Percentiles rank a stretch among this genome's conserved stretches.
These are phyloP conservation scores for Branchinecta lindahli DNA, from an alignment of 1,140 invertebrate genomes.

Conservation along the genomic window DNA sequence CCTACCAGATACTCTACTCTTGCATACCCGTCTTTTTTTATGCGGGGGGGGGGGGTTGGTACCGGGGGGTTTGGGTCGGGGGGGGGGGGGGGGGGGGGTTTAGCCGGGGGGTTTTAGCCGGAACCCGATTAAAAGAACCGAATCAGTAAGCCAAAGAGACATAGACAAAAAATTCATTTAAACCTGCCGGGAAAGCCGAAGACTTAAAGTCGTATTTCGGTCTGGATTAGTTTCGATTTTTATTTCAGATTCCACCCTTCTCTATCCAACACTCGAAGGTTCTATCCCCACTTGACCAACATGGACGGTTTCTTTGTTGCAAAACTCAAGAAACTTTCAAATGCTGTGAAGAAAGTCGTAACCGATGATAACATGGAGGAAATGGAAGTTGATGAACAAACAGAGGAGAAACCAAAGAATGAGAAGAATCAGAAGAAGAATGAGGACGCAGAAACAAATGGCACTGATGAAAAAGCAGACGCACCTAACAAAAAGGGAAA, in stretches of 20 bases:
- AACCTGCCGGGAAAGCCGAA: too few relatives aligned
- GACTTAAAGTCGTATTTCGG: too few relatives aligned
- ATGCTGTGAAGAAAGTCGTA: constrained; percentile 42
- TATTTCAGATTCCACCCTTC: constrained; percentile 75
- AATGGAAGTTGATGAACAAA: neutral
- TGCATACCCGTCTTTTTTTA: too few relatives aligned
- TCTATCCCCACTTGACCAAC: constrained; percentile 96
- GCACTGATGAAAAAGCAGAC: constrained; percentile 12
- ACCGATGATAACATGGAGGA: constrained; percentile 17
- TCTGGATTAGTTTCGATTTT: constrained; percentile 16
- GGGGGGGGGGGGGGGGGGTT: too few relatives aligned
- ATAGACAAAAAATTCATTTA: too few relatives aligned
- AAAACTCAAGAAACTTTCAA: constrained; percentile 92
- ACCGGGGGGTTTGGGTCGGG: too few relatives aligned
- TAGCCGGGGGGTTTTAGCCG: too few relatives aligned
- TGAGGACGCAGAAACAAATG: neutral
- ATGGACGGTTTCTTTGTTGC: constrained; percentile 99
- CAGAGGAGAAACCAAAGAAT: constrained; percentile 11
- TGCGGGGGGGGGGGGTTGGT: too few relatives aligned
- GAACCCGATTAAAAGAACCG: too few relatives aligned
- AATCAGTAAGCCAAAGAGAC: too few relatives aligned
- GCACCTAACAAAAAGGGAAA: neutral
- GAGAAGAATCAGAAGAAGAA: constrained; percentile 13
- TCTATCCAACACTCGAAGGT: constrained; percentile 71
- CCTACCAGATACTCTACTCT: too few relatives aligned